phyloP scores from a whole-genome alignment of 2,113 vertebrate genomes.

The Prolemur simus region DNA sequence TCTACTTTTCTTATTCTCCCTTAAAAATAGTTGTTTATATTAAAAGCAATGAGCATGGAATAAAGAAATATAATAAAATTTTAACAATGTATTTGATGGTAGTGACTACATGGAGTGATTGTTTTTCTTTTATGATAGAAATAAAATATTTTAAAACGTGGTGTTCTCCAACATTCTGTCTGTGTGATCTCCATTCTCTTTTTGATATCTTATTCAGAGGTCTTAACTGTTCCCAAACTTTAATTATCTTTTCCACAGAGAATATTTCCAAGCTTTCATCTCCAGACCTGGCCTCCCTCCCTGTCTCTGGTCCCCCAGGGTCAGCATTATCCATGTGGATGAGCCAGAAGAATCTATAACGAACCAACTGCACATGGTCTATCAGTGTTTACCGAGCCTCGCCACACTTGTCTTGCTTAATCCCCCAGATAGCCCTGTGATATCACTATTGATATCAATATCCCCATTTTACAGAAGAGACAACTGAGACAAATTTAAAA shows the following conservation, averaged over 20 bases:
- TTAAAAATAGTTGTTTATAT: constrained; percentile 6
- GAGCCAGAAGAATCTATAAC: constrained; percentile 33
- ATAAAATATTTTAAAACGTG: constrained; percentile 13
- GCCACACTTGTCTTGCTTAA: neutral
- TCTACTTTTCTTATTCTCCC: constrained; percentile 1
- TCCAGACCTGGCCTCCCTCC: constrained; percentile 29
- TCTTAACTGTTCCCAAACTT: constrained; percentile 26
- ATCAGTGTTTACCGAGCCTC: neutral
- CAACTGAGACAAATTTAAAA: neutral
- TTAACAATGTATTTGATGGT: neutral
- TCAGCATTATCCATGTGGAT: neutral
- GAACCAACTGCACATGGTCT: neutral
- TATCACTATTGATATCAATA: neutral
- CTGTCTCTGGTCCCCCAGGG: neutral
- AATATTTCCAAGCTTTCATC: constrained; percentile 57
- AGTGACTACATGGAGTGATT: neutral
- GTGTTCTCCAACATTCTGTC: neutral
- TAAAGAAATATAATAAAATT: constrained; percentile 17
- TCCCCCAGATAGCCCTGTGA: neutral
- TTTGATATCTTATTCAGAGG: neutral
- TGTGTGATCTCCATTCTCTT: constrained; percentile 4
- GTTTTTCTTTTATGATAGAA: neutral
- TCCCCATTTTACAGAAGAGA: constrained; percentile 16
- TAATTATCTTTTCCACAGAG: constrained; percentile 51
- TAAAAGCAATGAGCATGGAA: constrained; percentile 15